Conservation (phyloP, 2,113 vertebrate genomes). For the Anas platyrhynchos region DNA sequence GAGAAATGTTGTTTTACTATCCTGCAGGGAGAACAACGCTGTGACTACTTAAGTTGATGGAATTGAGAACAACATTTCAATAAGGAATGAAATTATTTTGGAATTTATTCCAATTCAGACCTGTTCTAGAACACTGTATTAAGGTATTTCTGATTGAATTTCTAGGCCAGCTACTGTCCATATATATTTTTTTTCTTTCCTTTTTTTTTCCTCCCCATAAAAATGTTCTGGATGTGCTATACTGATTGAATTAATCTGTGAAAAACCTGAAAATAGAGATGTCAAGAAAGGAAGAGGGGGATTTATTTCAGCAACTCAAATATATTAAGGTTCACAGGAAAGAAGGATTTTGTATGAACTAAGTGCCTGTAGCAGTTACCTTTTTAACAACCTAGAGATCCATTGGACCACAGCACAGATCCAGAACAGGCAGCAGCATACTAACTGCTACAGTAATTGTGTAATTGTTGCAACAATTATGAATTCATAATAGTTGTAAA, state of each 20-base stretch:
- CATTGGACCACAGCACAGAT: constrained; percentile 38
- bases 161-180: neutral
- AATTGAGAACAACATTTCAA: constrained; percentile 7
- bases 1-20: neutral
- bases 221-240: neutral
- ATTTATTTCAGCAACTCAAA: constrained; percentile 13
- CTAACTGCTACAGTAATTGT: neutral
- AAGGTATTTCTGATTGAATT: constrained; percentile 12
- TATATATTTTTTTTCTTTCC: neutral
- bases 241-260: constrained; percentile 11
- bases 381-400: constrained; percentile 12
- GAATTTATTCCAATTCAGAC: constrained; percentile 11
- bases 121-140: neutral
- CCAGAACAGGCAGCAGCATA: constrained; percentile 48
- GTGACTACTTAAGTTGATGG: neutral
- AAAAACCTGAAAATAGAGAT: constrained; percentile 45
- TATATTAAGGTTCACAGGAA: neutral
- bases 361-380: neutral
- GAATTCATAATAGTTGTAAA: neutral
- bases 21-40: neutral
- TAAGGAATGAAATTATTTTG: neutral
- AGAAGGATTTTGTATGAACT: neutral
- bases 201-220: neutral
- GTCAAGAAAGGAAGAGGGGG: constrained; percentile 26
- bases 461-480: neutral